Percentiles rank a stretch among this genome's conserved stretches.
Conservation (phyloP, 1,140 invertebrate species). For the Formica exsecta region DNA sequence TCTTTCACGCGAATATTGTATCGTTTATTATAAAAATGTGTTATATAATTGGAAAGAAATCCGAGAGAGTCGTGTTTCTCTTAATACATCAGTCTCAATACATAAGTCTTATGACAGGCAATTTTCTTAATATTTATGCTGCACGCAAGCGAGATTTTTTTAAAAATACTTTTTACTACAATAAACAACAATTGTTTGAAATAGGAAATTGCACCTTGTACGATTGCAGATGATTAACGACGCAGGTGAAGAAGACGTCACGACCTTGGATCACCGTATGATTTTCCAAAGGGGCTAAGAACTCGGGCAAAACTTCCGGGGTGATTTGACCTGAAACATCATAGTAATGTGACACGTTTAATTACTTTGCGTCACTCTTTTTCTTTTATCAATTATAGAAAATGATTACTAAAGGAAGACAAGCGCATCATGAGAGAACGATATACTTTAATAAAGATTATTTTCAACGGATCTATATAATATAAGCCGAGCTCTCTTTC, state of each 20-base stretch:
- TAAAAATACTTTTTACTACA: not conserved
- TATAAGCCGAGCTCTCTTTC: not conserved
- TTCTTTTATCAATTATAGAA: not conserved
- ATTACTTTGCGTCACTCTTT: not conserved
- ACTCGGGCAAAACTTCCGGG: slow-evolving; percentile 90
- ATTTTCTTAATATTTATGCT: slow-evolving; percentile 2
- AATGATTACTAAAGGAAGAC: not conserved
- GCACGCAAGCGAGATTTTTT: not conserved
- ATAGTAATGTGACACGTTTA: not conserved
- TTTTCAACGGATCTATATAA: not conserved
- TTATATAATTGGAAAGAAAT: not conserved
- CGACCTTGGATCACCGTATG: slow-evolving; percentile 94
- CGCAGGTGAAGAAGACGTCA: slow-evolving; percentile 95
- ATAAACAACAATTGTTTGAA: not conserved
- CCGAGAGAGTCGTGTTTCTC: not conserved
- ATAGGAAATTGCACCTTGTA: slow-evolving; percentile 90
- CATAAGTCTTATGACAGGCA: not conserved
- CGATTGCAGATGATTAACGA: slow-evolving; percentile 94
- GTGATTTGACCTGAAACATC: slow-evolving; percentile 83
- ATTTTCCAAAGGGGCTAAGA: slow-evolving; percentile 94
- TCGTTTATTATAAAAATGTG: slow-evolving; percentile 10
- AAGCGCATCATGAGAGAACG: too few relatives aligned
- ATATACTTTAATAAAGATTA: not conserved
- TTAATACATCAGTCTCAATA: not conserved
- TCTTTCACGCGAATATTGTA: not conserved